Percentiles rank a stretch among this genome's conserved stretches.
These are phyloP conservation scores for Poeciliopsis presidionis DNA, from an alignment of 2,797 vertebrate genomes.

Conservation along the genomic window DNA sequence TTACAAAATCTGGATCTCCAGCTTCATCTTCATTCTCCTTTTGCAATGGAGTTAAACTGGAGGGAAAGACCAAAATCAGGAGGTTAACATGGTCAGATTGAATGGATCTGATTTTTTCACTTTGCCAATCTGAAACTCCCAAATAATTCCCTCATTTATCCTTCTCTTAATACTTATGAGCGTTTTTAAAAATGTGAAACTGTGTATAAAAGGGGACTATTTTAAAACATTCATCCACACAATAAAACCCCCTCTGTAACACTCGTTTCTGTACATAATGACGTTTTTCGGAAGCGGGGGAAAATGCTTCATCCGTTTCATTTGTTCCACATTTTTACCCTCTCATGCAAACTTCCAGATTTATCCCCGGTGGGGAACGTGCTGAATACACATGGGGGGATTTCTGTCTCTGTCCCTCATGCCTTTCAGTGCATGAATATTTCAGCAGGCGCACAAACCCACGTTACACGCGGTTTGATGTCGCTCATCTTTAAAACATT, in stretches of 20 bases:
- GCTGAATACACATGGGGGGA: conserved; percentile 34
- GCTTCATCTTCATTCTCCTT: neutral
- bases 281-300: neutral
- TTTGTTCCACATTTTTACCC: conserved; percentile 14
- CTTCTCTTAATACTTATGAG: neutral
- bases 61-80: neutral
- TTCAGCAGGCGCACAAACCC: conserved; percentile 22
- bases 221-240: neutral
- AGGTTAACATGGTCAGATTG: neutral
- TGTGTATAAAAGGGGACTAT: neutral
- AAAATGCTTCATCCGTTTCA: neutral
- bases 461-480: conserved; percentile 21
- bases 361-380: conserved; percentile 12
- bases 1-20: neutral
- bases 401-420: conserved; percentile 35
- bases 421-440: conserved; percentile 43
- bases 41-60: neutral
- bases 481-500: conserved; percentile 60
- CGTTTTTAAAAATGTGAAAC: neutral
- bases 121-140: neutral
- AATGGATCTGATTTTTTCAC: neutral
- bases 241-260: neutral
- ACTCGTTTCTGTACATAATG: neutral
- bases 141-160: neutral
- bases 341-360: conserved; percentile 9